Conservation (phyloP, 2,888 invertebrate genomes). For the Ametastegia equiseti region DNA sequence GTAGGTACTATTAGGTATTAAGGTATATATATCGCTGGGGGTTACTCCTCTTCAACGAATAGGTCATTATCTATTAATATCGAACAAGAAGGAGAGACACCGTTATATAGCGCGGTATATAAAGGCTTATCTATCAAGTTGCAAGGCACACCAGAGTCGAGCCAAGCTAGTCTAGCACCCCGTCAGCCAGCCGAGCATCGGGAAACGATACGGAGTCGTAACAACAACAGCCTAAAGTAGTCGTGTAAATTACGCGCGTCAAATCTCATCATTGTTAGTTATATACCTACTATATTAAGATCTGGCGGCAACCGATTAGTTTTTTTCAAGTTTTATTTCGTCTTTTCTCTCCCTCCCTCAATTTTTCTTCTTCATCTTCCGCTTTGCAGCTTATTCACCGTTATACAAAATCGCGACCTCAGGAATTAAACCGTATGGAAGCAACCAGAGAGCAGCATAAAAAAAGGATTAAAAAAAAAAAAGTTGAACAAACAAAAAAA, state of each 20-base stretch:
- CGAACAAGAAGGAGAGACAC: not conserved
- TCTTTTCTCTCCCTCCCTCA: not conserved
- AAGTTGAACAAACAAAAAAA: not conserved
- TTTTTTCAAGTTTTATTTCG: not conserved
- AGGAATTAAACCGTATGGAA: not conserved
- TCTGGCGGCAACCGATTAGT: not conserved
- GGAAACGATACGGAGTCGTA: slow-evolving; percentile 27
- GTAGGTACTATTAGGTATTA: not conserved
- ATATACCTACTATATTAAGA: not conserved
- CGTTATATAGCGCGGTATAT: slow-evolving; percentile 12
- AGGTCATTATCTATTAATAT: slow-evolving; percentile 38
- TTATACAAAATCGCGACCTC: not conserved
- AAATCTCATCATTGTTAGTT: not conserved
- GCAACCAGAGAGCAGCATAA: not conserved
- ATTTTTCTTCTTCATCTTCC: slow-evolving; percentile 5
- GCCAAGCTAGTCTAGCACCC: not conserved
- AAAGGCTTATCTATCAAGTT: slow-evolving; percentile 29
- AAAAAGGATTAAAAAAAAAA: not conserved
- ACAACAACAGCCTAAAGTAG: not conserved
- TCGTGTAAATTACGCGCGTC: not conserved
- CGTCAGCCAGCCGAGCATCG: slow-evolving; percentile 1
- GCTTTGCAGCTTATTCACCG: not conserved
- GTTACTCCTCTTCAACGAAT: slow-evolving; percentile 21
- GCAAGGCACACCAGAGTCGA: too few species aligned
- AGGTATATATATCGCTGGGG: not conserved